These are phyloP conservation scores for Phylloscopus trochilus DNA, from an alignment of 2,113 vertebrate genomes.

Conservation along the genomic window DNA sequence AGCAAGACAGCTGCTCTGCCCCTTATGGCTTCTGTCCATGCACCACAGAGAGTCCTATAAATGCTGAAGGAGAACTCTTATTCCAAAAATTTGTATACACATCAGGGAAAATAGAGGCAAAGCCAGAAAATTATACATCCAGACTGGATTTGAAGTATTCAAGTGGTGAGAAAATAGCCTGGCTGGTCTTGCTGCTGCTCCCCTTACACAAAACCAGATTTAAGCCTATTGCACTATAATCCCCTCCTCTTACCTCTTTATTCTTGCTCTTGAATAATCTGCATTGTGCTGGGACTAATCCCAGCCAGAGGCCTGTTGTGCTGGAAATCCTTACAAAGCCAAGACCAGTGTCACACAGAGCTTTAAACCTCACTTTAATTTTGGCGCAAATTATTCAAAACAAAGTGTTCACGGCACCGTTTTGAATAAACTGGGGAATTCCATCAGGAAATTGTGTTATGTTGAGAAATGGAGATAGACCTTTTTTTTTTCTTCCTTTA, in stretches of 20 bases:
- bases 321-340: not conserved
- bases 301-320: not conserved
- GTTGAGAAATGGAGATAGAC: not conserved
- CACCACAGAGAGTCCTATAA: not conserved
- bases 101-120: not conserved
- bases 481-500: not conserved
- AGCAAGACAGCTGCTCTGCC: not conserved
- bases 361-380: constrained; percentile 7
- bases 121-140: not conserved
- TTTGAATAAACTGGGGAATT: not conserved
- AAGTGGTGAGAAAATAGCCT: not conserved
- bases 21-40: not conserved
- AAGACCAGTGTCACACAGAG: not conserved
- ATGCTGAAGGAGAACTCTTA: not conserved
- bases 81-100: not conserved
- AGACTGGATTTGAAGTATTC: not conserved
- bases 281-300: not conserved
- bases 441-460: not conserved
- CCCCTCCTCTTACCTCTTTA: not conserved
- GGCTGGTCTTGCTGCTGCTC: not conserved
- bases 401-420: not conserved
- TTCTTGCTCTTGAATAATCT: constrained; percentile 3
- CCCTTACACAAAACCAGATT: not conserved
- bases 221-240: not conserved
- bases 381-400: not conserved